Percentiles rank a stretch among this genome's conserved stretches.
Conservation (phyloP, 2,797 vertebrate genomes). For the Champsocephalus esox region DNA sequence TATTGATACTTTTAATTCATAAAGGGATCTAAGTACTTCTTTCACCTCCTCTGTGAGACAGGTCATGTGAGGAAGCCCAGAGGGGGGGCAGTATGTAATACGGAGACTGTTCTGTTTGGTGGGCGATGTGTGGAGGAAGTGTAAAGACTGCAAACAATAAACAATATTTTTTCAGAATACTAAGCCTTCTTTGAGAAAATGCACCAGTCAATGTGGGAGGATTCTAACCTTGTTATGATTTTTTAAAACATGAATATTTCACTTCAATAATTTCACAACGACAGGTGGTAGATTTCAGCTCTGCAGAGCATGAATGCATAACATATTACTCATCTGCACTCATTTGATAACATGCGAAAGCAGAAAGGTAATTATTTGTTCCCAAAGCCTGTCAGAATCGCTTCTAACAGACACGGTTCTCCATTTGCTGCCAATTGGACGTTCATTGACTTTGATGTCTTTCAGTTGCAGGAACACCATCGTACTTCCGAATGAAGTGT, state of each 20-base stretch:
- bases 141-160: constrained; percentile 59
- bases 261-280: constrained; percentile 36
- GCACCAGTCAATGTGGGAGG: constrained; percentile 16
- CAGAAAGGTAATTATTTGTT: constrained; percentile 44
- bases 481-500: no score
- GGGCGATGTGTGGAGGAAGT: constrained; percentile 59
- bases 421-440: constrained; percentile 24
- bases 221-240: constrained; percentile 39
- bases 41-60: constrained; percentile 49
- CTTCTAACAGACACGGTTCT: constrained; percentile 27
- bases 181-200: constrained; percentile 43
- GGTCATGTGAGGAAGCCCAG: constrained; percentile 56
- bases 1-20: no score
- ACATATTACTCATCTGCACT: constrained; percentile 23
- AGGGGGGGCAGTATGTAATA: constrained; percentile 39
- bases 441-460: constrained; percentile 33
- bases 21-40: no score
- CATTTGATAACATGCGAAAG: constrained; percentile 40
- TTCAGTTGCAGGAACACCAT: constrained; percentile 66
- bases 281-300: constrained; percentile 32
- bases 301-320: constrained; percentile 28
- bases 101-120: constrained; percentile 59
- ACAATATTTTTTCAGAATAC: constrained; percentile 48
- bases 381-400: constrained; percentile 35
- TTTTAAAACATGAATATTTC: constrained; percentile 22